phyloP scores from a whole-genome alignment of 2,797 vertebrate genomes.

The Danio jaintianensis region DNA sequence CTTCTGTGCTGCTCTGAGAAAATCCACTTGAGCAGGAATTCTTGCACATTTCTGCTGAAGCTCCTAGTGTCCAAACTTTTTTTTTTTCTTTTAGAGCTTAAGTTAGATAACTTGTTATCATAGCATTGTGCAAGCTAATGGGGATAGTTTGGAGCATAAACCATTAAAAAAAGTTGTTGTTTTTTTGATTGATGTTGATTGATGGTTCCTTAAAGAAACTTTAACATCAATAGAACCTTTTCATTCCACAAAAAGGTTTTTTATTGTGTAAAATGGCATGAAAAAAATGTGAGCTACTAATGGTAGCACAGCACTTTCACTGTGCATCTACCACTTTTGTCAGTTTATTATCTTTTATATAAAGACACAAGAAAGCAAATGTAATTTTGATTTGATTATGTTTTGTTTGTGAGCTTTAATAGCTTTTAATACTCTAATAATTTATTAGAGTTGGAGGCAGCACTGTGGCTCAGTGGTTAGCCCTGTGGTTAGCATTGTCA shows the following conservation, averaged over 20 bases:
- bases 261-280: no score
- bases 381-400: background rate
- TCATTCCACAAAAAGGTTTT: no score
- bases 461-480: no score
- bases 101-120: background rate
- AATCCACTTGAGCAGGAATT: conserved; percentile 18
- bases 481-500: no score
- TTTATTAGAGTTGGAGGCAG: no score
- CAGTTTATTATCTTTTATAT: no score
- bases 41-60: background rate
- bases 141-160: background rate
- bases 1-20: background rate
- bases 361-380: background rate
- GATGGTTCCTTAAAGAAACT: no score
- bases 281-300: background rate
- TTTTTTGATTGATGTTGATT: no score
- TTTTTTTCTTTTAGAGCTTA: background rate
- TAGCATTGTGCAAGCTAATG: background rate
- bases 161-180: no score
- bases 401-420: no score
- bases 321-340: background rate
- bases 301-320: background rate
- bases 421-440: no score
- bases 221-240: no score
- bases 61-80: background rate